A percentile compares a stretch with the other conserved stretches of the same genome.
Evolutionary conservation across 2,888 invertebrate species (phyloP).

Genomic region (Coenonympha glycerion): DNA sequence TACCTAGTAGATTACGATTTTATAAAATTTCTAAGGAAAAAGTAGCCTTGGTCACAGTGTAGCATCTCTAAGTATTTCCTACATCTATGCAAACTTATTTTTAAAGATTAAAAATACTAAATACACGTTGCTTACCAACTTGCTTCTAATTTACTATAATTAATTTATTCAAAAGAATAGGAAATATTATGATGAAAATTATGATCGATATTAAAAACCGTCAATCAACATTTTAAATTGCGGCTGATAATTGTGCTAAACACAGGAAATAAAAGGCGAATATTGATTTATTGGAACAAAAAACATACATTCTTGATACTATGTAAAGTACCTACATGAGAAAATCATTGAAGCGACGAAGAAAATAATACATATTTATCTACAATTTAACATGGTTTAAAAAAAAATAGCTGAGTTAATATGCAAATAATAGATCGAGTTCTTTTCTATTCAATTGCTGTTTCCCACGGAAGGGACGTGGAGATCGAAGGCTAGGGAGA

Average conservation of each 20-base stretch:
- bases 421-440: constrained; percentile 9
- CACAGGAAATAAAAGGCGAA: neutral
- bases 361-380: neutral
- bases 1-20: no score
- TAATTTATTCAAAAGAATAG: no score
- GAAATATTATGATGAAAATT: neutral
- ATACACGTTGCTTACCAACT: no score
- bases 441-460: constrained; percentile 17
- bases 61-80: no score
- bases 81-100: no score
- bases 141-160: no score
- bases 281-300: neutral
- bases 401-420: constrained; percentile 1
- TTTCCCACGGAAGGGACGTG: constrained; percentile 35
- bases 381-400: neutral
- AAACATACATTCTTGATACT: neutral
- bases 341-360: constrained; percentile 12
- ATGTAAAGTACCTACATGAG: constrained; percentile 6
- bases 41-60: no score
- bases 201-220: neutral
- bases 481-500: constrained; percentile 30
- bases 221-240: neutral
- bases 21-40: no score
- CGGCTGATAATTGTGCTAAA: neutral
- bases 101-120: no score